These are phyloP conservation scores for Chloromyia formosa DNA, from an alignment of 2,888 invertebrate genomes.

Conservation along the genomic window DNA sequence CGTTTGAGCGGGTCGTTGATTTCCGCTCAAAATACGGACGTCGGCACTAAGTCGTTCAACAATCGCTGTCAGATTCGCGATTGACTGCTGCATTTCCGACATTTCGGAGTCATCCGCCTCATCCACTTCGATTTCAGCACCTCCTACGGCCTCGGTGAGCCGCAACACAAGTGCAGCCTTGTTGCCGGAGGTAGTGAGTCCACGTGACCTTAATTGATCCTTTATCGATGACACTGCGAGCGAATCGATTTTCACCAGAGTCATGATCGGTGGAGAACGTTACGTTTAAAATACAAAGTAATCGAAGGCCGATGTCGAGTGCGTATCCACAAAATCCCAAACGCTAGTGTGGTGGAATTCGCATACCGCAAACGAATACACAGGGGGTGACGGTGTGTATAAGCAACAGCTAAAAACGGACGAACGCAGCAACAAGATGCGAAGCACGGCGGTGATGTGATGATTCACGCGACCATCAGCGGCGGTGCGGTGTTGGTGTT, in stretches of 20 bases:
- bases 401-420: neutral
- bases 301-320: too few relatives aligned
- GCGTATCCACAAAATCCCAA: too few relatives aligned
- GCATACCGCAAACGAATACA: too few relatives aligned
- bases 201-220: conserved; percentile 20
- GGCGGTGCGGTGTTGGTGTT: too few relatives aligned
- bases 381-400: too few relatives aligned
- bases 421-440: neutral
- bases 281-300: too few relatives aligned
- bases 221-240: conserved; percentile 18
- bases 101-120: conserved; percentile 13
- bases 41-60: conserved; percentile 25
- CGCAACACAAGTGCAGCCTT: conserved; percentile 9
- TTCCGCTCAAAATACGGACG: neutral
- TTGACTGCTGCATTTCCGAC: neutral
- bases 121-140: conserved; percentile 18
- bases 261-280: conserved; percentile 20
- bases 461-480: neutral
- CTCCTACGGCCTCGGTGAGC: conserved; percentile 12
- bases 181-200: conserved; percentile 1
- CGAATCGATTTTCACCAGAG: conserved; percentile 20
- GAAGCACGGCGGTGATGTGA: too few relatives aligned
- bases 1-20: neutral
- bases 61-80: neutral
- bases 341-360: too few relatives aligned